Base-by-base conservation (phyloP, 1,140 invertebrate genomes). In the Campodea augens region DNA sequence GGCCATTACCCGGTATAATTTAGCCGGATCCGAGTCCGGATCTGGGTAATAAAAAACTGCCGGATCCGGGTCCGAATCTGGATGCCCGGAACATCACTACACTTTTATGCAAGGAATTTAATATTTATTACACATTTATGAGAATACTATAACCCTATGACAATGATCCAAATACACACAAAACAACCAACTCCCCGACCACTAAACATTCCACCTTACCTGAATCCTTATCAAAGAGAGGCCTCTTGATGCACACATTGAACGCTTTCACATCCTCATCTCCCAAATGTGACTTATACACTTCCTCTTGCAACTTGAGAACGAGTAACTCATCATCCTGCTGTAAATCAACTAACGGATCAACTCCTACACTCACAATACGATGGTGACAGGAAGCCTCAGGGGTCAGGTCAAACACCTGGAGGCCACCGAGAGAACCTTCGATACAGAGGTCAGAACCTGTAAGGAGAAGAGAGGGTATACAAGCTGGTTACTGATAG, bases 371-470 rank as follows among this genome's bases (percentile, higher is more conserved):
- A 47, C 81, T 80, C 38, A 93, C 62, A 47, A 92, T 82, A 44
- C 83, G 66, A 56, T 88, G 79, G 65, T 92, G 86, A 38, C 76
- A 68, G 42, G 77, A 76, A 0, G 79, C 81, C 54, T 83, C 85
- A 5, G 78, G 73, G 12, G 86, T 89, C 39, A 93, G 74, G 62
- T 93, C 87, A n/a, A 90, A 65, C 19, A 73, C 55, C 58, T 93
- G 89, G 25, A 95, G 68, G 7, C 89, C 89, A 40, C 88, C 89
- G 19, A 96, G 66, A 1, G 84, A 89, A 0, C 89, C 90, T 50
- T 78, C 72, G 42, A 89, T 73, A 32, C 68, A 60, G 47, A 88
- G 53, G 50, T 66, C 46, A 46, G 64, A 52, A 52, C 68, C 63
- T 68, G 55, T 32, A 54, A 49, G 44, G 41, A 49, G 46, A 50